These are phyloP conservation scores for Nannobrachium achirus DNA, from an alignment of 2,113 vertebrate species.

Conservation along the genomic window DNA sequence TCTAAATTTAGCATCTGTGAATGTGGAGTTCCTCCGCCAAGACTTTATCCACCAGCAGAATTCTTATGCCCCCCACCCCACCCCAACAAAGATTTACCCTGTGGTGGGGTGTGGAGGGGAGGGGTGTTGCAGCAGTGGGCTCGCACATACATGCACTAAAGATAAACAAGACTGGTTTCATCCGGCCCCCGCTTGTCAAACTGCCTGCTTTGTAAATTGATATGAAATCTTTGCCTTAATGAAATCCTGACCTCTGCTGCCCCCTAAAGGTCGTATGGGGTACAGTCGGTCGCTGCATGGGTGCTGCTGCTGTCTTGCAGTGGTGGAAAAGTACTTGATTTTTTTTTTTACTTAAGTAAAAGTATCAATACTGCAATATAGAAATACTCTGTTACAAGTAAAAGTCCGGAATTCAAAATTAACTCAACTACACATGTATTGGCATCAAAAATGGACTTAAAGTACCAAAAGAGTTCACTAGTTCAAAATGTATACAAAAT, in stretches of 20 bases:
- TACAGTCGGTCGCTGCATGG: conserved; percentile 25
- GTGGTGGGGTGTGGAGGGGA: conserved; percentile 7
- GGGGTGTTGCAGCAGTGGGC: conserved; percentile 28
- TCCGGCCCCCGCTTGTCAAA: conserved; percentile 62
- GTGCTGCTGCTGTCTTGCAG: conserved; percentile 24
- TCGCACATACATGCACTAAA: conserved; percentile 14
- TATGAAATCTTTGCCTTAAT: conserved; percentile 62
- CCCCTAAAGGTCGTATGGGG: conserved; percentile 70
- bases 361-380: no score
- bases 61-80: not conserved
- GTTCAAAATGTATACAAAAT: no score
- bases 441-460: no score
- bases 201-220: conserved; percentile 61
- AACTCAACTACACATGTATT: no score
- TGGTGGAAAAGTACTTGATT: no score
- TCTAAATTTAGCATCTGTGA: conserved; percentile 72
- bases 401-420: no score
- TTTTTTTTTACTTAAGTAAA: no score
- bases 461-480: no score
- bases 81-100: conserved; percentile 39
- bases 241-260: conserved; percentile 78
- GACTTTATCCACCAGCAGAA: conserved; percentile 47
- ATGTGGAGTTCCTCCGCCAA: conserved; percentile 43
- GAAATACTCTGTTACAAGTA: no score
- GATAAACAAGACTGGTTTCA: conserved; percentile 70